A percentile compares a stretch with the other conserved stretches of the same genome.
Conservation (phyloP, 2,797 vertebrate species). For the Podarcis siculus region DNA sequence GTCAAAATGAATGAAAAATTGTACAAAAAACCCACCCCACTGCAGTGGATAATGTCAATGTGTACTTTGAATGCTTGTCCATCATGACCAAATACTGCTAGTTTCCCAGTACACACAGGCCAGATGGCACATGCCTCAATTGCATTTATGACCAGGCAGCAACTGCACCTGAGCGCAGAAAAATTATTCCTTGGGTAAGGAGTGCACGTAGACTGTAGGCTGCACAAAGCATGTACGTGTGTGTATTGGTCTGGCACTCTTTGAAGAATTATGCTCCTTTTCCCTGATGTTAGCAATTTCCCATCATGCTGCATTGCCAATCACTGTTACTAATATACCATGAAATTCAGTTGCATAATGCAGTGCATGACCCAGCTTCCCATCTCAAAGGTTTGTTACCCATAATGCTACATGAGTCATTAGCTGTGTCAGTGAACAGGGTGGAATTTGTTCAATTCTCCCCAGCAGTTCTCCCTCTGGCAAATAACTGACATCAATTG, state of each 20-base stretch:
- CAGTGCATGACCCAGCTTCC: conserved; percentile 57
- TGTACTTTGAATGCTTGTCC: background rate
- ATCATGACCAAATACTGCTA: background rate
- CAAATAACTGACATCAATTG: conserved; percentile 44
- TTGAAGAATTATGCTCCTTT: conserved; percentile 47
- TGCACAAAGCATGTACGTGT: background rate
- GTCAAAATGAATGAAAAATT: too few relatives aligned
- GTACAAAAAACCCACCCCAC: too few relatives aligned
- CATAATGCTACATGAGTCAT: conserved; percentile 67
- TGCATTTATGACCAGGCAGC: conserved; percentile 63
- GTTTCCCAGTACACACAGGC: background rate
- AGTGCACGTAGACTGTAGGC: conserved; percentile 57
- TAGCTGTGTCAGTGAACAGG: conserved; percentile 62
- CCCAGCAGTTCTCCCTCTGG: conserved; percentile 41
- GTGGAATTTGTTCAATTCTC: conserved; percentile 54
- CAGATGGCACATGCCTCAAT: conserved; percentile 16
- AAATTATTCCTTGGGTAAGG: conserved; percentile 55
- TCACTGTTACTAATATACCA: conserved; percentile 66
- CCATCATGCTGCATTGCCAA: conserved; percentile 59
- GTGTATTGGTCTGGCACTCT: conserved; percentile 28
- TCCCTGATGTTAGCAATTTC: conserved; percentile 54
- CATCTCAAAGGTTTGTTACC: conserved; percentile 63
- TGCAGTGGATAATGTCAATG: background rate
- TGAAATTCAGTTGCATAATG: conserved; percentile 68
- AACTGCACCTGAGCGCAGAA: background rate